Evolutionary conservation across 2,797 vertebrate species (phyloP).

Genomic region (Antrozous pallidus): DNA sequence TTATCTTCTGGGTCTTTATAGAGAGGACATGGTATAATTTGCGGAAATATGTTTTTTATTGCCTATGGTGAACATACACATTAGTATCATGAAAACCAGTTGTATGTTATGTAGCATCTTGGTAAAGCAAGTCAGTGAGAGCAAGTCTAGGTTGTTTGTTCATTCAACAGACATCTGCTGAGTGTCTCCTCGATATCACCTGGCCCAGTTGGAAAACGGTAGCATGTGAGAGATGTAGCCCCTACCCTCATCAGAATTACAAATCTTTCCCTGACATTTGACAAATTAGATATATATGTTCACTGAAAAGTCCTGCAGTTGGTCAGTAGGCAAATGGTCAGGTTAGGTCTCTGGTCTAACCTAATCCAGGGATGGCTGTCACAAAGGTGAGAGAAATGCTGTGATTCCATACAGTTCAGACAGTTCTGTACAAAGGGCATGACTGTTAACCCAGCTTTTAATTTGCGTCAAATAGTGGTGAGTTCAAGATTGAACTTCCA

Average conservation of each 20-base stretch:
- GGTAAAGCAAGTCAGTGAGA: background rate
- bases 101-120: background rate
- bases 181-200: background rate
- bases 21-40: background rate
- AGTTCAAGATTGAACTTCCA: background rate
- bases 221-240: background rate
- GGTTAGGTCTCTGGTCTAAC: background rate
- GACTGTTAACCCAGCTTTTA: conserved; percentile 22
- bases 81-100: background rate
- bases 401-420: background rate
- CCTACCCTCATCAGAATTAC: background rate
- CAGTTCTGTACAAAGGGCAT: background rate
- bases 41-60: background rate
- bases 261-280: background rate
- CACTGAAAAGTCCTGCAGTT: background rate
- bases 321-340: background rate
- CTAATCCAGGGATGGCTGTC: background rate
- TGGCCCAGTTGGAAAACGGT: background rate
- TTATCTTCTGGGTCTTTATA: background rate
- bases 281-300: background rate
- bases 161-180: background rate
- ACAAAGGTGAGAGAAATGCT: background rate
- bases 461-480: background rate
- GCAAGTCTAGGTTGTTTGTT: background rate
- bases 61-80: background rate